Evolutionary conservation across 1,140 invertebrate genomes (phyloP).

Genomic region (Aphelenchoides besseyi): DNA sequence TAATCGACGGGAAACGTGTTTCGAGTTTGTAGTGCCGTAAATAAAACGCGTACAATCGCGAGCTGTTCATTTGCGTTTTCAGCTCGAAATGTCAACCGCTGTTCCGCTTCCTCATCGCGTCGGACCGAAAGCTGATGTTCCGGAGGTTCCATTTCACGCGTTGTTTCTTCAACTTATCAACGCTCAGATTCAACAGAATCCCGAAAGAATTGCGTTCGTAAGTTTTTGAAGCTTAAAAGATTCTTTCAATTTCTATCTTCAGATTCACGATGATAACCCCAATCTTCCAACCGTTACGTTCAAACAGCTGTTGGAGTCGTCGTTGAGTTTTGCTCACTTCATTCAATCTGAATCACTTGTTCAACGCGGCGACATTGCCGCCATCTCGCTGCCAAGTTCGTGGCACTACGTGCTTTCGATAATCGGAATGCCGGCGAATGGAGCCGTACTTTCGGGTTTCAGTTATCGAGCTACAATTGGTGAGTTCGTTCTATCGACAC

Average conservation of each 20-base stretch:
- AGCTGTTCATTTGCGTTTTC: too few relatives aligned
- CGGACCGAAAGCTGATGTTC: background rate
- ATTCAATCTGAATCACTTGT: background rate
- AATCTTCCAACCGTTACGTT: slow-evolving; percentile 22
- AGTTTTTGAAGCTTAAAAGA: slow-evolving; percentile 1
- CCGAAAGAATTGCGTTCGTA: slow-evolving; percentile 2
- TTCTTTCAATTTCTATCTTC: background rate
- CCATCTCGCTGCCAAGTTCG: slow-evolving; percentile 14
- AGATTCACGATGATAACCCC: slow-evolving; percentile 6
- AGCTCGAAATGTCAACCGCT: background rate
- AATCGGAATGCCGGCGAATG: background rate
- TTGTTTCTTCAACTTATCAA: slow-evolving; percentile 30
- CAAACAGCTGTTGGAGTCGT: slow-evolving; percentile 5
- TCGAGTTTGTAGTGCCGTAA: too few relatives aligned
- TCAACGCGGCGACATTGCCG: background rate
- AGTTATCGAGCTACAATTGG: background rate
- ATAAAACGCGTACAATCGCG: background rate
- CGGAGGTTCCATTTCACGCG: slow-evolving; percentile 1
- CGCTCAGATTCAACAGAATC: background rate
- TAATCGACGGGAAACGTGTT: too few relatives aligned
- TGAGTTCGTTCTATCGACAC: slow-evolving; percentile 17
- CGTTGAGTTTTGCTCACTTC: background rate
- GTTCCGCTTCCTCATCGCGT: slow-evolving; percentile 1
- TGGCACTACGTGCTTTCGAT: slow-evolving; percentile 9
- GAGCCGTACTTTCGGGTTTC: background rate